Evolutionary conservation across 2,888 invertebrate genomes (phyloP), one percentile per base, ranked within the genome.

Genomic region (Epistrophe eligans): DNA sequence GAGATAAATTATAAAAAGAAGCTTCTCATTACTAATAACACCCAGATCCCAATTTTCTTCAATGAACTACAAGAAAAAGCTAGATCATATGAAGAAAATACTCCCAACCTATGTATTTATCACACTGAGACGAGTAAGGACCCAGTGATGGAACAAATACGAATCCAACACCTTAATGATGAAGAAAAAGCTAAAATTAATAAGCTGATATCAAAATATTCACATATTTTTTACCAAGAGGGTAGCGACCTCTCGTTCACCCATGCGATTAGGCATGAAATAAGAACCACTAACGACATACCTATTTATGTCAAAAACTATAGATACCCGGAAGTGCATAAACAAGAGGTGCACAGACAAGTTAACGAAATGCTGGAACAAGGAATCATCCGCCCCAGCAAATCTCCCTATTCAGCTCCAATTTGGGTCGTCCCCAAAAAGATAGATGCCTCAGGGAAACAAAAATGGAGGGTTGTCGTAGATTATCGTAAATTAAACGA

Each of bases 401-500:
- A 40, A 43, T 64, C 62, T 45, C 62, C 62, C 10, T 64, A 24
- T 11, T 43, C 40, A 1, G 62, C 62, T 40, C 60, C 60, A 13
- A 24, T 60, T 60, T 62, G 70, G 60, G 28, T 62, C 17, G 70
- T 77, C 7, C 67, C 71, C 19, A 72, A 79, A 3, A 24, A 24
- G 24, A 3, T 2, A 24, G 24, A 40, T 38, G 13, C 40, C 9
- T 43, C 13, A 4, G 80, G 70, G 40, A 74, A 64, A 17, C n/a
- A 57, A 15, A 73, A 81, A 52, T 70, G 62, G 62, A 62, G 66
- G 40, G 40, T 77, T 1, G 72, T 83, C 13, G 60, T 83, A 1
- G 77, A 82, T 28, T 72, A 77, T 19, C n/a, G 72, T 8, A 77
- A 77, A 66, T 38, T 77, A 8, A 82, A 77, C 24, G 38, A 70